phyloP scores from a whole-genome alignment of 2,888 invertebrate genomes.

The Nemotelus nigrinus region DNA sequence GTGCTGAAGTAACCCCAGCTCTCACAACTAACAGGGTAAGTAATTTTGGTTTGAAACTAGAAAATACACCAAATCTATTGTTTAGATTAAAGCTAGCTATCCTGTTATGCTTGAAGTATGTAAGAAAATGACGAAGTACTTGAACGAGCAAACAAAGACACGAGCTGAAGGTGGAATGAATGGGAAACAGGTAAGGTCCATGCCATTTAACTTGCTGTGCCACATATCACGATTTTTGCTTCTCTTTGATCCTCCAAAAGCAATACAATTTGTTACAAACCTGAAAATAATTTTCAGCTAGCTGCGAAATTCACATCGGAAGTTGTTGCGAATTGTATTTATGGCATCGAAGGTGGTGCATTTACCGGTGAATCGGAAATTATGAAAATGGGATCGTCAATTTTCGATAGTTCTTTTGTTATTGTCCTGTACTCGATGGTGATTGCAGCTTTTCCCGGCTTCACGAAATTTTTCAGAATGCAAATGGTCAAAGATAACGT shows the following conservation, averaged over 20 bases:
- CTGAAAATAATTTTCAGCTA: conserved; percentile 52
- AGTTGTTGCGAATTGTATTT: conserved; percentile 58
- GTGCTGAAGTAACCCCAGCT: conserved; percentile 66
- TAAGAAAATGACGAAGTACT: conserved; percentile 19
- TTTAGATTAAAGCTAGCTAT: conserved; percentile 42
- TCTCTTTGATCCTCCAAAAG: no score
- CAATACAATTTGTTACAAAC: no score
- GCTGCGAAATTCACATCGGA: conserved; percentile 57
- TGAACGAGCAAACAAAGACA: conserved; percentile 23
- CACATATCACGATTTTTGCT: no score
- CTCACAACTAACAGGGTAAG: conserved; percentile 66
- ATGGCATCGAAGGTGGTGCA: conserved; percentile 59
- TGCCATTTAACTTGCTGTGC: no score
- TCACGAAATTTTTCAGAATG: conserved; percentile 48
- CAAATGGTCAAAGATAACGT: conserved; percentile 46
- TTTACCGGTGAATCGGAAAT: conserved; percentile 50
- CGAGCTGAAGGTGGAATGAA: conserved; percentile 53
- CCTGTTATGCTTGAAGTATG: conserved; percentile 41
- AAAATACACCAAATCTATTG: conserved; percentile 44
- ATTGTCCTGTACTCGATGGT: conserved; percentile 40
- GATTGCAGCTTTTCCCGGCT: conserved; percentile 49
- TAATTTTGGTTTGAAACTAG: background rate
- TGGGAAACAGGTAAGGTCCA: conserved; percentile 55
- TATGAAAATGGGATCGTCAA: conserved; percentile 46
- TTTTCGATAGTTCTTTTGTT: conserved; percentile 45